Evolutionary conservation across 2,888 invertebrate genomes (phyloP), one percentile per base, ranked within the genome.

Genomic region (Nephrotoma flavescens): DNA sequence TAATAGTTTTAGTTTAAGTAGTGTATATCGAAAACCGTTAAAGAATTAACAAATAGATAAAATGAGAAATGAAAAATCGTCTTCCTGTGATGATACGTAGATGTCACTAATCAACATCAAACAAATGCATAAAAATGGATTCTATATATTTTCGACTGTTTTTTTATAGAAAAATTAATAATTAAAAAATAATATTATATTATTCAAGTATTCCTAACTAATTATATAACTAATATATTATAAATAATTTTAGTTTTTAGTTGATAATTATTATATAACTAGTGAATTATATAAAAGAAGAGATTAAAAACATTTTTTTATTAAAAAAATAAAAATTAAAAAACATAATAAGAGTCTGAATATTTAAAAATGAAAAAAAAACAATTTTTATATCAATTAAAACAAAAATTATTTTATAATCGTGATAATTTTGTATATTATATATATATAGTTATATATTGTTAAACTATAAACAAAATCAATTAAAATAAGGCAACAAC

Each of bases 1-100:
- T 94, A 19, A 85, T 11, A 84, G 15, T 84, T 84, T 6, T 71
- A 71, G 31, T 71, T n/a, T 71, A 71, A 71, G 2, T 71, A 71
- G 71, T 71, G 71, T 31, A 31, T 71, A 71, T 9, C 31, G 31
- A 31, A 31, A 31, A 31, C 31, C 31, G 71, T 71, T 71, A 31
- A 71, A 71, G 9, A 71, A 31, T 15, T 57, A 15, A 57, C 7
- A 57, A 19, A 52, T 11, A 57, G 3, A 71, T 31, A 71, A 31
- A 9, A 71, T 31, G 6, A 31, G 1, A 71, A 71, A 71, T 71
- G 9, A 71, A 71, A 52, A 71, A 71, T 71, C 71, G 71, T 71
- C 71, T 71, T 71, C 71, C 71, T 71, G 71, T 71, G 71, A 71
- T 71, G 71, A 31, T 71, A 31, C 19, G 31, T 71, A 71, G 71